These are phyloP conservation scores for Terebella lapidaria DNA, from an alignment of 2,888 invertebrate genomes.

Conservation along the genomic window DNA sequence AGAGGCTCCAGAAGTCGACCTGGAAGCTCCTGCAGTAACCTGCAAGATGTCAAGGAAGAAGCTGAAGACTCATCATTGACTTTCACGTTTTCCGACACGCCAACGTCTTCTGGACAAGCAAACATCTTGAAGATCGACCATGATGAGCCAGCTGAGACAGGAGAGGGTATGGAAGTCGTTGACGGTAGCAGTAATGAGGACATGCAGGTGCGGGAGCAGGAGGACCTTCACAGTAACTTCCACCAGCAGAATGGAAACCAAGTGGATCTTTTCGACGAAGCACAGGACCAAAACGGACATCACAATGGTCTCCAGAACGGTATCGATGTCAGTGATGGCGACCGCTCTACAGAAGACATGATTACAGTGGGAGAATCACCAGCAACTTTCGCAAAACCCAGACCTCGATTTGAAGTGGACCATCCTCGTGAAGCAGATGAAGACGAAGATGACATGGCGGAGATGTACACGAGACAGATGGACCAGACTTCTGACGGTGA, in stretches of 20 bases:
- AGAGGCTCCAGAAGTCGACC: not conserved
- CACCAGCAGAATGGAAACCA: not conserved
- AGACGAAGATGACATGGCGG: not conserved
- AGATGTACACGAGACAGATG: not conserved
- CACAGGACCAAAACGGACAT: not conserved
- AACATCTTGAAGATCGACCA: not conserved
- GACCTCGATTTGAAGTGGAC: too few relatives aligned
- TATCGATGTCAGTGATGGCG: not conserved
- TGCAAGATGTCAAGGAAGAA: not conserved
- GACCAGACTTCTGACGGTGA: not conserved
- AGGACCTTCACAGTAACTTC: too few relatives aligned
- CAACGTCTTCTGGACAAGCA: not conserved
- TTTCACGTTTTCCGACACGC: not conserved
- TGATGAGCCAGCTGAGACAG: not conserved
- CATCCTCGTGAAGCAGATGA: not conserved
- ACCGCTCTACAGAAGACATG: not conserved
- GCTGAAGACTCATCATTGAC: not conserved
- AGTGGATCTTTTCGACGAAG: not conserved
- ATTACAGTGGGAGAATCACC: not conserved
- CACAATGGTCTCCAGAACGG: not conserved
- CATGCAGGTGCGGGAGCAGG: too few relatives aligned
- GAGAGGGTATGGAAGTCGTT: too few relatives aligned
- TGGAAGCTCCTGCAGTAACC: not conserved
- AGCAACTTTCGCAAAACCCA: too few relatives aligned
- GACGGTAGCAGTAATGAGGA: too few relatives aligned